A percentile compares a stretch with the other conserved stretches of the same genome.
Conservation (phyloP, 2,888 invertebrate genomes). For the Margaritifera margaritifera region DNA sequence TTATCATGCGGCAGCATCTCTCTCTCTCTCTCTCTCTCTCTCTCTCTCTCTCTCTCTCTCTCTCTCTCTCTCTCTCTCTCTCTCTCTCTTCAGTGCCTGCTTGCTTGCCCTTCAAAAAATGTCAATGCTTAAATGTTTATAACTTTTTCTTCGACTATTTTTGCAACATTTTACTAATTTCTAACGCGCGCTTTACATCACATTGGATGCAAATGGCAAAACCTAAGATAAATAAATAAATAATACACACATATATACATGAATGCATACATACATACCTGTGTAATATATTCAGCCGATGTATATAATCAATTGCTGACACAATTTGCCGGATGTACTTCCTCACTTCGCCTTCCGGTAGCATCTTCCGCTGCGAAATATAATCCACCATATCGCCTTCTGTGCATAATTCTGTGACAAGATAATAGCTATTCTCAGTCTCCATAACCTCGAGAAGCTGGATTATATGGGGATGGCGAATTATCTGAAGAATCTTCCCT, state of each 20-base stretch:
- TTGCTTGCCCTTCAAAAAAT: too few species aligned
- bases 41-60: neutral
- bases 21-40: neutral
- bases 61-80: too few species aligned
- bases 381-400: slow-evolving; percentile 72
- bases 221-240: too few species aligned
- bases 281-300: slow-evolving; percentile 68
- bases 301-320: slow-evolving; percentile 70
- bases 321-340: slow-evolving; percentile 69
- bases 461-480: slow-evolving; percentile 68
- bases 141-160: too few species aligned
- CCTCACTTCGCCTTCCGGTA: slow-evolving; percentile 65
- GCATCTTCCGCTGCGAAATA: slow-evolving; percentile 62
- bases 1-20: neutral
- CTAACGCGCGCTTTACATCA: too few species aligned
- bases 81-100: too few species aligned
- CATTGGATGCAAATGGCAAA: too few species aligned
- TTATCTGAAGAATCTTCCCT: slow-evolving; percentile 68
- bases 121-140: too few species aligned
- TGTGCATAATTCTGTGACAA: slow-evolving; percentile 69
- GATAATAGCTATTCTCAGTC: slow-evolving; percentile 71
- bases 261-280: slow-evolving; percentile 47
- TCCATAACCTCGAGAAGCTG: slow-evolving; percentile 71
- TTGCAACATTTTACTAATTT: too few species aligned
- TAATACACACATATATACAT: too few species aligned